phyloP scores from a whole-genome alignment of 2,888 invertebrate species.

The Tenthredo distinguenda region DNA sequence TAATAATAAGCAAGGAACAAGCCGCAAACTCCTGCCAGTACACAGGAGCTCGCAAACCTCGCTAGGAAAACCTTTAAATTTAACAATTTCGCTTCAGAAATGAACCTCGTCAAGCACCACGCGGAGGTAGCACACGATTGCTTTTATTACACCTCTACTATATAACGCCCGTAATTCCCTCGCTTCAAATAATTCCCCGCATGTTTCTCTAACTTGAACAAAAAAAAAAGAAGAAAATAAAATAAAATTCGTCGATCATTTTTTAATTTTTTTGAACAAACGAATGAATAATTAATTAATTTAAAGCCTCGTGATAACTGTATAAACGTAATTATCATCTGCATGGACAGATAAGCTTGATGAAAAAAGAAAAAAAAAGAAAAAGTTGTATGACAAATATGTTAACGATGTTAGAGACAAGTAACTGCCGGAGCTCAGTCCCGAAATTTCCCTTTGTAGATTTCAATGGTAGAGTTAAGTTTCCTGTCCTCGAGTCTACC shows the following conservation, averaged over 20 bases:
- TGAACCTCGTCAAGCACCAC: conserved; percentile 31
- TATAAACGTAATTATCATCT: neutral
- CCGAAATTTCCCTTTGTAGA: conserved; percentile 23
- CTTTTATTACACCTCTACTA: conserved; percentile 16
- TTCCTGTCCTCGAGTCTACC: conserved; percentile 20
- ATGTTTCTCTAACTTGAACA: neutral
- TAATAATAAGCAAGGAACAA: conserved; percentile 73
- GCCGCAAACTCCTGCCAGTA: conserved; percentile 61
- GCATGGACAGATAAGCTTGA: neutral
- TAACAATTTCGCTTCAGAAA: conserved; percentile 51
- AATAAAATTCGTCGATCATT: neutral
- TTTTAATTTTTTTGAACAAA: neutral
- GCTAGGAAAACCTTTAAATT: conserved; percentile 46
- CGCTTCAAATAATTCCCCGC: neutral
- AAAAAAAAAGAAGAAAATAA: neutral
- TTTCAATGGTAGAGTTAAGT: conserved; percentile 25
- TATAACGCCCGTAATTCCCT: conserved; percentile 20
- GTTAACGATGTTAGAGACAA: neutral
- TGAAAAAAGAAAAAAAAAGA: neutral
- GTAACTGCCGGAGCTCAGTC: neutral
- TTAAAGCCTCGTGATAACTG: neutral
- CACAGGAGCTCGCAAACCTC: conserved; percentile 23
- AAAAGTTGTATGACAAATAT: neutral
- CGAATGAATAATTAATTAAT: neutral
- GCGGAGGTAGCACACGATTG: conserved; percentile 19